These are phyloP conservation scores for Rhamnusium bicolor DNA, from an alignment of 2,888 invertebrate genomes.

Conservation along the genomic window DNA sequence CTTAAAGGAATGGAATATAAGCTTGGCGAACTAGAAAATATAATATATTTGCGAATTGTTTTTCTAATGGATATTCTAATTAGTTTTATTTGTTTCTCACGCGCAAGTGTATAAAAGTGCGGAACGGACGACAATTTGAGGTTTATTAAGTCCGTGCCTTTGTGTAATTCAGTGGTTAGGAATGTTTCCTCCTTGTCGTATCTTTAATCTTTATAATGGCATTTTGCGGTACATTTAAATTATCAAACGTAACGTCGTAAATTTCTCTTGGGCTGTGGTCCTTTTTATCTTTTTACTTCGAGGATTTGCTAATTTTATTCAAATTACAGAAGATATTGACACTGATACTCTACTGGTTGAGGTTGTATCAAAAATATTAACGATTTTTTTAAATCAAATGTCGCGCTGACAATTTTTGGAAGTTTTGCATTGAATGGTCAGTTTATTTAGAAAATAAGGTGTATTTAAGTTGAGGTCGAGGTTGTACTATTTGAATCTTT, in stretches of 20 bases:
- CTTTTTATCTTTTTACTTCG: neutral
- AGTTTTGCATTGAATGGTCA: too few relatives aligned
- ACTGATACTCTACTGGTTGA: too few relatives aligned
- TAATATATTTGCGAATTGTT: neutral
- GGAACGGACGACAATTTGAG: conserved; percentile 6
- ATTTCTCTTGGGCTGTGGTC: neutral
- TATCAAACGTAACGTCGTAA: conserved; percentile 3
- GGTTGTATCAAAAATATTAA: too few relatives aligned
- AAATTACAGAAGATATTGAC: neutral
- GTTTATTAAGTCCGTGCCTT: conserved; percentile 13
- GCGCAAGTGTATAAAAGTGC: neutral
- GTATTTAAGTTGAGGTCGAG: too few relatives aligned
- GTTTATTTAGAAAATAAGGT: too few relatives aligned
- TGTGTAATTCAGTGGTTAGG: conserved; percentile 4
- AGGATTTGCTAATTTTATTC: neutral
- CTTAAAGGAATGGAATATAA: too few relatives aligned
- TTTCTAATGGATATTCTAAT: neutral
- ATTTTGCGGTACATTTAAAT: conserved; percentile 13
- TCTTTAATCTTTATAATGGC: conserved; percentile 15
- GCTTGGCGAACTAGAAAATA: too few relatives aligned
- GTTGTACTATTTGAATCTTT: too few relatives aligned
- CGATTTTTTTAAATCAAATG: too few relatives aligned
- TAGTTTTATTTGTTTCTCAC: conserved; percentile 9
- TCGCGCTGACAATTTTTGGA: too few relatives aligned
- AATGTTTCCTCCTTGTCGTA: neutral